Evolutionary conservation across 2,797 vertebrate species (phyloP).

Genomic region (Dendrocincla tyrannina): DNA sequence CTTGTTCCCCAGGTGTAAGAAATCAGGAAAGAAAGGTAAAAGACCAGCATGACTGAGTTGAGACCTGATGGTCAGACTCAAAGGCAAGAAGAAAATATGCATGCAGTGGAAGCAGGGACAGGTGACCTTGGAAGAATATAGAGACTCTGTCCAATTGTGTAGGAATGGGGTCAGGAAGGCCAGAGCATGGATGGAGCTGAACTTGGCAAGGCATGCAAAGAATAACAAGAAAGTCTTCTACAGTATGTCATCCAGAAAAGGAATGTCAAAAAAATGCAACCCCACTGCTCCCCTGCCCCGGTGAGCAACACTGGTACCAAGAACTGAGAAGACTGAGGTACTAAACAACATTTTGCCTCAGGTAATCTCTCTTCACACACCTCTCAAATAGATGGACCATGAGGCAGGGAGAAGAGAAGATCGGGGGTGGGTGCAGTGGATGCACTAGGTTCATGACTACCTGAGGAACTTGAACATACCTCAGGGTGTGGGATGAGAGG

Average conservation of each 20-base stretch:
- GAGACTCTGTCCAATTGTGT: accelerated
- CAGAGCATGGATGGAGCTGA: accelerated
- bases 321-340: neutral
- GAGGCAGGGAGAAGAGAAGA: neutral
- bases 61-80: neutral
- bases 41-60: neutral
- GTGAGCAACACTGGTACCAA: neutral
- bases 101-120: neutral
- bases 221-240: neutral
- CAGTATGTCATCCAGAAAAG: neutral
- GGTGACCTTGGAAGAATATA: neutral
- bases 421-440: neutral
- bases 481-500: neutral
- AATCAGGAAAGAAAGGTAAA: neutral
- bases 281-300: accelerated
- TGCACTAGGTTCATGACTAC: neutral
- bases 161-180: neutral
- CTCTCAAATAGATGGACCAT: neutral
- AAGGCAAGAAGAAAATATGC: neutral
- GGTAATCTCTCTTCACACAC: neutral
- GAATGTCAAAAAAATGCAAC: neutral
- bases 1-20: neutral
- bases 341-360: neutral
- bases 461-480: neutral
- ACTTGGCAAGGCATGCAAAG: neutral